Base-by-base conservation (phyloP, 1,140 invertebrate genomes). In the Drosophila melanica region DNA sequence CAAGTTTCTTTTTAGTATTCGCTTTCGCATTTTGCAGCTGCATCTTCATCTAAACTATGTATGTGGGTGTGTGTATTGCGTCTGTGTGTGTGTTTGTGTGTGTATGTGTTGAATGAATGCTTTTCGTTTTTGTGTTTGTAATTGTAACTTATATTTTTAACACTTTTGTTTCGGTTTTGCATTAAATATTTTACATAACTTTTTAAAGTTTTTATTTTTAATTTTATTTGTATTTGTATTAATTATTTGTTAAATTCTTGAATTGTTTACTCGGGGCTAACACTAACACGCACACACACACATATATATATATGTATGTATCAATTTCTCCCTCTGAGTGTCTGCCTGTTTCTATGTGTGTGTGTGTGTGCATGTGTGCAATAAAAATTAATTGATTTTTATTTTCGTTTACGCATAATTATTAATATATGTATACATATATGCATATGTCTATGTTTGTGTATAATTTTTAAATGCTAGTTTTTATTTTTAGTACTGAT, bases 391-490 rank as follows among this genome's bases (percentile, higher is more conserved):
- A 51, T 72, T 54, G 48, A 45, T 57, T 66, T 64, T 62, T 59
- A 7, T 12, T 44, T 65, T 39, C 50, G 20, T 54, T 53, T 53
- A 51, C 53, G 20, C 63, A 58, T 37, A 48, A 18, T 45, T 33
- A 18, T 33, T 59, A 70, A 75, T 77, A 59, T 75, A 71, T 54
- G 4, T 57, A 14, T 47, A 51, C 70, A 76, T 64, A 76, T 64
- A 60, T 63, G 65, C 27, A 27, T 77, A 50, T 54, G 33, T 70
- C 33, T 75, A 47, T 86, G 71, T 70, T 42, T 79, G 60, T 80
- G 65, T 82, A 57, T 71, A 71, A 79, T 77, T 76, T 69, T 81
- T 84, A 84, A 90, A 89, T 84, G 60, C 58, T 70, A 64, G 30
- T 48, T n/a, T 39, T 58, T 30, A 42, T 5, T 48, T 57, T 35